A percentile compares a stretch with the other conserved stretches of the same genome.
Conservation (phyloP, 92 coral and sea anemone genomes). For the Isaurus tuberculatus region DNA sequence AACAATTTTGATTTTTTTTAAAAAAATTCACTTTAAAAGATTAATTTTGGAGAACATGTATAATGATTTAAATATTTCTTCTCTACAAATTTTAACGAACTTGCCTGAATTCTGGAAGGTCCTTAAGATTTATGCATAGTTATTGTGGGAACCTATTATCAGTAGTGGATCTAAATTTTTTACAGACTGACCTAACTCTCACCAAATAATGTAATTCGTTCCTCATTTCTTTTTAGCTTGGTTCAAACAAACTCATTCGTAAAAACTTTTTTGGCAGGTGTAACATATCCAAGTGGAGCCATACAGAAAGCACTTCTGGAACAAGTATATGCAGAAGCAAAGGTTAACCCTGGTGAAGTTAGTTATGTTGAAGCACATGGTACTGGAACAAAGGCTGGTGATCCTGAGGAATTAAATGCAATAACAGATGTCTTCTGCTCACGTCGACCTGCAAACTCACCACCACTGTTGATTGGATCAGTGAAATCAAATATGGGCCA, state of each 20-base stretch:
- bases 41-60: no score
- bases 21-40: no score
- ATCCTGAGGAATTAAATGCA: slow-evolving; percentile 82
- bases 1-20: no score
- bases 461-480: slow-evolving; percentile 83
- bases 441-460: slow-evolving; percentile 49
- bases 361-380: slow-evolving; percentile 87
- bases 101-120: no score
- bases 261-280: slow-evolving; percentile 52
- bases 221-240: not conserved
- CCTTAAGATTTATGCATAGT: no score
- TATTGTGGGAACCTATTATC: no score
- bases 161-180: no score
- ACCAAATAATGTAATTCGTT: no score
- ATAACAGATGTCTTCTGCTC: slow-evolving; percentile 73
- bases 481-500: slow-evolving; percentile 95
- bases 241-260: not conserved
- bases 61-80: no score
- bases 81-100: no score
- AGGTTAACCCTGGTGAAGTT: slow-evolving; percentile 76
- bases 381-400: slow-evolving; percentile 92
- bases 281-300: slow-evolving; percentile 88
- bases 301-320: slow-evolving; percentile 79
- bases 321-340: slow-evolving; percentile 81
- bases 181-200: no score